Base-by-base conservation (phyloP, 2,113 vertebrate genomes). In the Chionis minor region DNA sequence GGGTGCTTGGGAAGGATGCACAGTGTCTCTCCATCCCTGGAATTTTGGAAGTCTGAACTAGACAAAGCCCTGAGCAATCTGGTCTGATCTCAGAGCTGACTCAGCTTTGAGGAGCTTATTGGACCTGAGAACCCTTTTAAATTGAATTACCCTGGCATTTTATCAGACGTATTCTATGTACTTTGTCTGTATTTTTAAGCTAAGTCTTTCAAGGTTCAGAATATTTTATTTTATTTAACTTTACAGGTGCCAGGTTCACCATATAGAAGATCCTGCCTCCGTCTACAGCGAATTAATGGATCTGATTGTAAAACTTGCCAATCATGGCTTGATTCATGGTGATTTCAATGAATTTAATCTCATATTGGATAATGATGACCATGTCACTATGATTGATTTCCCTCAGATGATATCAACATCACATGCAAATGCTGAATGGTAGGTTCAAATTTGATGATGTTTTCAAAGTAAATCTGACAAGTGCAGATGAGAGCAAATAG, bases 261-360 rank as follows among this genome's bases (percentile, higher is more conserved):
- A 99, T 2, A 51, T 99, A 55, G 98, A 99, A 98, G 99, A 99
- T 95, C 98, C 99, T 87, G 96, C 98, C 15, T 97, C 98, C 7
- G 91, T 99, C 38, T 99, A 99, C 98, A 99, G 97, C 92, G 99
- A 99, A 95, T 98, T 99, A 91, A 99, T 99, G 99, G 99, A 99
- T 80, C 98, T 99, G 59, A 99, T 99, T 81, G 98, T 99, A 71
- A 99, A 98, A 97, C 98, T 99, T 95, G 99, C 98, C 67, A 99
- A 98, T 98, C 98, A 99, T 23, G 99, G 99, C 38, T 97, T 99
- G 88, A 99, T 99, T 97, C 99, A 99, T 44, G 99, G 99, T 82
- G 99, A 99, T 97, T 99, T 99, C 94, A 99, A 99, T 83, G 99
- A 99, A 97, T 99, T 99, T 96, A 99, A 99, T 97, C 98, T 99